phyloP scores from a whole-genome alignment of 2,797 vertebrate genomes.

The Chelidonichthys spinosus region DNA sequence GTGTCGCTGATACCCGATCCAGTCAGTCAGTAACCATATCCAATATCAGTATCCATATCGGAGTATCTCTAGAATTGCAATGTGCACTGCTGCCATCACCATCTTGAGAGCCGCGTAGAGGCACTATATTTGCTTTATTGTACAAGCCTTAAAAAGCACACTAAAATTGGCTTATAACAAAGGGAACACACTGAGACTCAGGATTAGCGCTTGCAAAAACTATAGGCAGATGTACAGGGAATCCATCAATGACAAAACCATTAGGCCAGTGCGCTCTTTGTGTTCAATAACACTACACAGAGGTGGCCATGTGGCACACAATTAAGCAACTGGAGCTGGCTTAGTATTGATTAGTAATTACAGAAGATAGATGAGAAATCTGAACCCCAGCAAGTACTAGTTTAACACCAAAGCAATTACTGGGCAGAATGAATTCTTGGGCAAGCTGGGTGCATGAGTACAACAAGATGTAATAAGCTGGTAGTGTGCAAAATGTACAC shows the following conservation, averaged over 20 bases:
- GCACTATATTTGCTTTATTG: not conserved
- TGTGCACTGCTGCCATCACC: too few species aligned
- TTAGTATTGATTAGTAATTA: constrained; percentile 58
- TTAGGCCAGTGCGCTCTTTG: constrained; percentile 30
- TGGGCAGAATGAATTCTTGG: constrained; percentile 18
- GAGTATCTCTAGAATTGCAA: too few species aligned
- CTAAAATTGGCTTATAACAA: constrained; percentile 32
- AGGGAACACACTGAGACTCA: not conserved
- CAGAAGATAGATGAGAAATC: constrained; percentile 43
- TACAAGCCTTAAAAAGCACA: constrained; percentile 14
- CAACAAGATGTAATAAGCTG: constrained; percentile 1
- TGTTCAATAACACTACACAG: constrained; percentile 42
- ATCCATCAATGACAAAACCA: constrained; percentile 60
- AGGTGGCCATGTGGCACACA: constrained; percentile 31
- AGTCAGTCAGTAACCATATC: too few species aligned
- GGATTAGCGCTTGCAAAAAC: constrained; percentile 42
- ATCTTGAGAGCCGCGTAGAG: not conserved
- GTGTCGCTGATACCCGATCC: too few species aligned
- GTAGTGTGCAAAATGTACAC: constrained; percentile 13
- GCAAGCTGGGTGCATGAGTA: not conserved
- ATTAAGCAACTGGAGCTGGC: constrained; percentile 39
- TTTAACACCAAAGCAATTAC: constrained; percentile 41
- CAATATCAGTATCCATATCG: too few species aligned
- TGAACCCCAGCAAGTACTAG: constrained; percentile 8
- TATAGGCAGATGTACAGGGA: constrained; percentile 31